Conservation (phyloP, 1,140 invertebrate genomes). For the Uloborus diversus region DNA sequence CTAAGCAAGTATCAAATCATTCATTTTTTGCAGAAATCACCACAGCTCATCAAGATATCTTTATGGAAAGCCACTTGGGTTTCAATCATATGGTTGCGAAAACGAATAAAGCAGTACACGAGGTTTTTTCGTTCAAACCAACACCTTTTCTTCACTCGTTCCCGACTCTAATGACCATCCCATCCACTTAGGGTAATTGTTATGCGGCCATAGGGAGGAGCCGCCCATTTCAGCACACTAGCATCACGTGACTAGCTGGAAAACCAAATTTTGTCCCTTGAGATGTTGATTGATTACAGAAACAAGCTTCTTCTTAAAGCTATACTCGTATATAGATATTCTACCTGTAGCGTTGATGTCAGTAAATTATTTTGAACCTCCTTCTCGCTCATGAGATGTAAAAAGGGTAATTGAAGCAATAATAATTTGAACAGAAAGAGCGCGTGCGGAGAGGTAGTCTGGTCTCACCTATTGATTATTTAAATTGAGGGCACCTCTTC, state of each 20-base stretch:
- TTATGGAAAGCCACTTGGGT: constrained; percentile 8
- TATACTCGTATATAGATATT: neutral
- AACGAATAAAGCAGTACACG: no score
- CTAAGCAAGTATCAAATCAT: constrained; percentile 1
- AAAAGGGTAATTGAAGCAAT: no score
- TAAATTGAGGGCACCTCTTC: no score
- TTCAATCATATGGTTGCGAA: no score
- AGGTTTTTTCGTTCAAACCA: no score
- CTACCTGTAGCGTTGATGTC: constrained; percentile 46
- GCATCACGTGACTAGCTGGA: constrained; percentile 38
- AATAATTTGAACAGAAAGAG: no score
- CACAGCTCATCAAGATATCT: neutral
- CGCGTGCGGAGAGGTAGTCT: no score
- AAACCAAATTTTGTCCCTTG: constrained; percentile 29
- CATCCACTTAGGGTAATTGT: constrained; percentile 53
- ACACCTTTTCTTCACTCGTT: constrained; percentile 37
- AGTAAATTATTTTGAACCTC: no score
- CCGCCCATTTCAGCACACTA: constrained; percentile 39
- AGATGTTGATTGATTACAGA: constrained; percentile 34
- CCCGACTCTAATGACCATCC: constrained; percentile 31
- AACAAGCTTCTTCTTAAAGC: constrained; percentile 18
- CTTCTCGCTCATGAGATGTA: no score
- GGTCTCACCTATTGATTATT: no score
- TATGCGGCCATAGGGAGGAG: constrained; percentile 39
- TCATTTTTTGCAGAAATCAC: constrained; percentile 13